A percentile compares a stretch with the other conserved stretches of the same genome.
Conservation (phyloP, 2,888 invertebrate species). For the Subacronicta megacephala region DNA sequence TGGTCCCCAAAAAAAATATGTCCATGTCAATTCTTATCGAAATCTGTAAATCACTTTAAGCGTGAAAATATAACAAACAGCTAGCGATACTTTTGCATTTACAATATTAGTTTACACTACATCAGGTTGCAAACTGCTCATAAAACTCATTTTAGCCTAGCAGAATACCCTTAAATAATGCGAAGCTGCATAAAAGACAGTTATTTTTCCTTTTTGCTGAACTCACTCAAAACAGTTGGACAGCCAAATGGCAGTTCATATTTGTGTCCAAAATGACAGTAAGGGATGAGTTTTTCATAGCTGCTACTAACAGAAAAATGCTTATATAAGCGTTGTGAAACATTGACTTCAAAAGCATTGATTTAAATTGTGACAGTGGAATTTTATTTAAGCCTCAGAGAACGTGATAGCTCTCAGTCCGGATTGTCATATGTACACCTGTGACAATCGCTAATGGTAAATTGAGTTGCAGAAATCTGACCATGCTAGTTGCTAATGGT, state of each 20-base stretch:
- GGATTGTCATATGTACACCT: too few relatives aligned
- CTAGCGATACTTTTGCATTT: too few relatives aligned
- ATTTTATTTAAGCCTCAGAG: too few relatives aligned
- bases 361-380: neutral
- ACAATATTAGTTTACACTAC: too few relatives aligned
- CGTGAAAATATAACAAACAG: too few relatives aligned
- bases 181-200: slow-evolving; percentile 7
- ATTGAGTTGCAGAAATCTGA: too few relatives aligned
- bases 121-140: slow-evolving; percentile 5
- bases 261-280: slow-evolving; percentile 21
- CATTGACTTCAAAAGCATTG: neutral
- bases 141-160: slow-evolving; percentile 11
- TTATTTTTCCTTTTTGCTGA: slow-evolving; percentile 15
- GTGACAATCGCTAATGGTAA: too few relatives aligned
- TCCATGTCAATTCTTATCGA: too few relatives aligned
- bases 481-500: too few relatives aligned
- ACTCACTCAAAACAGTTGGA: slow-evolving; percentile 30
- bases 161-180: neutral
- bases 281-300: slow-evolving; percentile 9
- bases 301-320: slow-evolving; percentile 22
- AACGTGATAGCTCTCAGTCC: too few relatives aligned
- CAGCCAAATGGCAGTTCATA: slow-evolving; percentile 20
- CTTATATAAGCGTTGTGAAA: slow-evolving; percentile 7
- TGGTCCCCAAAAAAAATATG: too few relatives aligned
- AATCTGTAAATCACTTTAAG: too few relatives aligned